Evolutionary conservation across 1,140 invertebrate genomes (phyloP).

Genomic region (Euwallacea fornicatus): DNA sequence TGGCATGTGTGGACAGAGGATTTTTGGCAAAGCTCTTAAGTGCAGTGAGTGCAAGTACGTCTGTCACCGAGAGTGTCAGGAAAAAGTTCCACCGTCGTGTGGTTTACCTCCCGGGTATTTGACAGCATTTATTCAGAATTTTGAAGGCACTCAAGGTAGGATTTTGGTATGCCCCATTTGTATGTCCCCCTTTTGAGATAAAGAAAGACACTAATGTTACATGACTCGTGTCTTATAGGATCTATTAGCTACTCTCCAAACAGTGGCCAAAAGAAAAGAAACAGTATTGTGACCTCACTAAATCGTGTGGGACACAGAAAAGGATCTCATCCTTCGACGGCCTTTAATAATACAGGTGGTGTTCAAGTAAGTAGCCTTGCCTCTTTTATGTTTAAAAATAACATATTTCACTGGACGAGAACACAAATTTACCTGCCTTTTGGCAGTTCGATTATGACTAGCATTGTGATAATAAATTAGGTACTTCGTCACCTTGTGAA

Average conservation of each 20-base stretch:
- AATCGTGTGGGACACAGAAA: constrained; percentile 50
- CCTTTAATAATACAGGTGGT: constrained; percentile 60
- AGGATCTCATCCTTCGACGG: constrained; percentile 61
- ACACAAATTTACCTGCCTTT: too few species aligned
- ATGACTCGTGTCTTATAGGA: constrained; percentile 1
- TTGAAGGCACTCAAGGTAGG: constrained; percentile 28
- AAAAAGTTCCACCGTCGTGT: constrained; percentile 89
- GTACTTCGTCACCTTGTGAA: too few species aligned
- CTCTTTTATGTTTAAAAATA: not conserved
- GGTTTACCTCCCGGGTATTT: constrained; percentile 83
- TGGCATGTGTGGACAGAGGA: constrained; percentile 88
- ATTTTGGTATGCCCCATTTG: constrained; percentile 5
- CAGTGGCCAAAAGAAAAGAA: constrained; percentile 49
- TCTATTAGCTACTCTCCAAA: constrained; percentile 50
- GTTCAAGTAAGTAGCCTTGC: constrained; percentile 59
- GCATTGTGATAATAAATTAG: too few species aligned
- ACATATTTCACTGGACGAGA: too few species aligned
- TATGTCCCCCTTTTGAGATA: too few species aligned
- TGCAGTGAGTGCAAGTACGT: constrained; percentile 97
- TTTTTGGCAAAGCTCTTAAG: constrained; percentile 81
- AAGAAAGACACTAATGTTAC: too few species aligned
- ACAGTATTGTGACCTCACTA: constrained; percentile 47
- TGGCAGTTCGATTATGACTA: too few species aligned
- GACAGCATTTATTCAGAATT: constrained; percentile 71
- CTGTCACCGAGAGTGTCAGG: constrained; percentile 84